Evolutionary conservation across 2,113 vertebrate species (phyloP).

Genomic region (Sula dactylatra): DNA sequence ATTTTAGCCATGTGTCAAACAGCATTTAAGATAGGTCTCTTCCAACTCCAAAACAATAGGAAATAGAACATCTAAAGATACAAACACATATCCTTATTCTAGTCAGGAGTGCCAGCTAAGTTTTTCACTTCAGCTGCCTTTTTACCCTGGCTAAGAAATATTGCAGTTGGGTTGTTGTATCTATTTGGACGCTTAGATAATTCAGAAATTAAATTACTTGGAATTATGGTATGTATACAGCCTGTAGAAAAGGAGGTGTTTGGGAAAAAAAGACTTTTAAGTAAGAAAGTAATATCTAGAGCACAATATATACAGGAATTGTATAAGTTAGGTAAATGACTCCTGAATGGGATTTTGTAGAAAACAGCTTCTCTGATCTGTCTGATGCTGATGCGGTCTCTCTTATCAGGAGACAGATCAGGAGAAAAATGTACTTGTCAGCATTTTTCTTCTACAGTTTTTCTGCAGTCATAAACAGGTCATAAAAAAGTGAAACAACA

Average conservation of each 20-base stretch:
- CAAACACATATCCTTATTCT: not conserved
- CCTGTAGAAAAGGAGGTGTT: not conserved
- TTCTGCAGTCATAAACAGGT: conserved; percentile 4
- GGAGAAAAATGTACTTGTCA: not conserved
- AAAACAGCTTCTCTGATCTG: not conserved
- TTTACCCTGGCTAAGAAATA: not conserved
- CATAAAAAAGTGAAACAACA: not conserved
- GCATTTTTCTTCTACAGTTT: not conserved
- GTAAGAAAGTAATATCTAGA: not conserved
- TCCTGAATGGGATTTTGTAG: not conserved
- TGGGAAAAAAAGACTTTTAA: not conserved
- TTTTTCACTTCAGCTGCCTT: not conserved
- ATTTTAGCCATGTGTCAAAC: not conserved
- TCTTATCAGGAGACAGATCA: not conserved
- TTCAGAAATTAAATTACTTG: not conserved
- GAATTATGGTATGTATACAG: not conserved
- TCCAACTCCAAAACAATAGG: not conserved
- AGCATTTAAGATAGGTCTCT: not conserved
- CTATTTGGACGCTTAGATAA: not conserved
- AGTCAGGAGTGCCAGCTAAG: not conserved
- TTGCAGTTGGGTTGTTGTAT: not conserved
- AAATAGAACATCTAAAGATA: not conserved
- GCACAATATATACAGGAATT: not conserved
- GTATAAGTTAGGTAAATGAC: not conserved
- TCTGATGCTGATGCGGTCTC: not conserved